A percentile compares a stretch with the other conserved stretches of the same genome.
Evolutionary conservation across 2,888 invertebrate species (phyloP).

Genomic region (Trachelus iudaicus): DNA sequence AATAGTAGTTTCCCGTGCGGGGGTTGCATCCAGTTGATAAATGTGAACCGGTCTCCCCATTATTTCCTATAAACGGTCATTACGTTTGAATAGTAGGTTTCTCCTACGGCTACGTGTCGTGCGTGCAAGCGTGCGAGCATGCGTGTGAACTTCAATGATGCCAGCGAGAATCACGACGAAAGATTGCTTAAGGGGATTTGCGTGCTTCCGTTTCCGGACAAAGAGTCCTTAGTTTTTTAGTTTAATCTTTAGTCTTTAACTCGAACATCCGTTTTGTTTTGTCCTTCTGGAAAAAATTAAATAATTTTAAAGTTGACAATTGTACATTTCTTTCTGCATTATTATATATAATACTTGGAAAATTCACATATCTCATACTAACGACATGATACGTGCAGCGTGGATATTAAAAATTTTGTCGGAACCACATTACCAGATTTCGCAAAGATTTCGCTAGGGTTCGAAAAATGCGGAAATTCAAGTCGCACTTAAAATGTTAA

Average conservation of each 20-base stretch:
- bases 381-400: background rate
- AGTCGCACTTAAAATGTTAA: background rate
- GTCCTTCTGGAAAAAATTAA: background rate
- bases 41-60: constrained; percentile 33
- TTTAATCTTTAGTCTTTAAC: background rate
- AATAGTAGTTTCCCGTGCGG: constrained; percentile 35
- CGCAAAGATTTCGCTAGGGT: background rate
- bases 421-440: background rate
- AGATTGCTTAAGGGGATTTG: background rate
- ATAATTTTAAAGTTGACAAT: background rate
- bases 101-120: background rate
- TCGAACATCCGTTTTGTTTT: background rate
- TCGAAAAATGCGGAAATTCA: background rate
- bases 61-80: constrained; percentile 46
- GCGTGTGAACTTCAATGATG: background rate
- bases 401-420: background rate
- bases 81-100: constrained; percentile 27
- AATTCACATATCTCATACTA: background rate
- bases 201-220: background rate
- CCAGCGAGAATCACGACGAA: background rate
- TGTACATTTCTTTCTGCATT: background rate
- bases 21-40: constrained; percentile 32
- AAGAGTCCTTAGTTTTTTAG: background rate
- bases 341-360: background rate
- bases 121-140: background rate